Base-by-base conservation (phyloP, 2,888 invertebrate species). In the Schrankia costaestrigalis region DNA sequence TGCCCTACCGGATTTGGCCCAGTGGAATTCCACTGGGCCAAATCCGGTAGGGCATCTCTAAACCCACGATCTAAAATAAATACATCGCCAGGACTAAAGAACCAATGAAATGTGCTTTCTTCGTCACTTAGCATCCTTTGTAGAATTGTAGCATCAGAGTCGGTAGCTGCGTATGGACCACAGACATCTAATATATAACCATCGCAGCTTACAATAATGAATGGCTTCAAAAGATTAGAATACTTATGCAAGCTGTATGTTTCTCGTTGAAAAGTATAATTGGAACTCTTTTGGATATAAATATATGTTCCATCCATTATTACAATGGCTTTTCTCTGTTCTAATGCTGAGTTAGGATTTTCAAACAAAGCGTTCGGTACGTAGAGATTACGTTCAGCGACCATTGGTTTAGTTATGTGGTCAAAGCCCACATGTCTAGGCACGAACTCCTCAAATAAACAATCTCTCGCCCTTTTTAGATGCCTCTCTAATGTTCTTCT, bases 181-280 rank as follows among this genome's bases (percentile, higher is more conserved):
- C 10, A 26, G 8, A 26, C 17, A 17, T 26, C 17, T 17, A 26
- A 4, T 2, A 26, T 26, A 12, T 19, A 28, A 11, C 12, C 19
- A 28, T 27, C 27, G 11, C 8, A 7, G 11, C 22, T 14, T 24
- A 26, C 26, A 33, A 25, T 33, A 7, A 35, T n/a, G 19, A 28
- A 28, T n/a, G 28, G 28, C 9, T 28, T 28, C 9, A 19, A 3
- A 5, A 28, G 19, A 8, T 28, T 28, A 3, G 3, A 3, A n/a
- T 11, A 28, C 8, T 28, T 28, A 7, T 28, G 28, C 12, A 19
- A 12, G 12, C 28, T 28, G 8, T 19, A 28, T 18, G 27, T 28
- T 12, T 31, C 18, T 19, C 28, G 7, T 10, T 28, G 28, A 12
- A 28, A 28, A 3, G 24, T 11, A 12, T 12, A 24, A 12, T 27